Evolutionary conservation across 1,140 invertebrate genomes (phyloP).

Genomic region (Tetraneura akinire): DNA sequence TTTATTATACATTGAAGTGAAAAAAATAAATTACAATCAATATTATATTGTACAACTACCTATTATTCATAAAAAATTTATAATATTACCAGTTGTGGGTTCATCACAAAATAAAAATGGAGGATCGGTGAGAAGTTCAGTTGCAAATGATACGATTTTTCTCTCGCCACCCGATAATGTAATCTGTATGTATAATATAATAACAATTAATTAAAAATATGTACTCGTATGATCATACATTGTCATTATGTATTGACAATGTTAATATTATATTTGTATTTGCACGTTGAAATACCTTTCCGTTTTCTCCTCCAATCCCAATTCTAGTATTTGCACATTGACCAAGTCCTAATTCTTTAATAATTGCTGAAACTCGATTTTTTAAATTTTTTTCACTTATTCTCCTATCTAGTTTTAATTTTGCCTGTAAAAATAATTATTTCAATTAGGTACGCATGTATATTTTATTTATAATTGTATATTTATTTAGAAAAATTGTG

Average conservation of each 20-base stretch:
- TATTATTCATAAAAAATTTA: not conserved
- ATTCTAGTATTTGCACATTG: slow-evolving; percentile 74
- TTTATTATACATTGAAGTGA: too few species aligned
- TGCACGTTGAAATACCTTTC: slow-evolving; percentile 16
- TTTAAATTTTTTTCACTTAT: slow-evolving; percentile 64
- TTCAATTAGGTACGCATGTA: not conserved
- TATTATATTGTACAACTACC: too few species aligned
- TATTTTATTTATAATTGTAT: not conserved
- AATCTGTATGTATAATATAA: slow-evolving; percentile 50
- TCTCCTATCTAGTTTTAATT: slow-evolving; percentile 75
- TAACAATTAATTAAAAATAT: not conserved
- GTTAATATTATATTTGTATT: too few species aligned
- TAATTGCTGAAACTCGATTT: slow-evolving; percentile 69
- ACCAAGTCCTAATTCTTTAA: slow-evolving; percentile 73
- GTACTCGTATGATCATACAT: not conserved
- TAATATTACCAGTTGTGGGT: slow-evolving; percentile 83
- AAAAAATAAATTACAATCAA: too few species aligned
- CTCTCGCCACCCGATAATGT: slow-evolving; percentile 92
- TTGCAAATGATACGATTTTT: slow-evolving; percentile 89
- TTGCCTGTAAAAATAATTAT: slow-evolving; percentile 66
- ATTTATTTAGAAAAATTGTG: not conserved
- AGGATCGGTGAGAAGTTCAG: slow-evolving; percentile 90
- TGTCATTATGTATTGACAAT: not conserved
- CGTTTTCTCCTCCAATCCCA: slow-evolving; percentile 60
- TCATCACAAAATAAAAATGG: slow-evolving; percentile 93